Evolutionary conservation across 2,888 invertebrate genomes (phyloP).

Genomic region (Antitype chi): DNA sequence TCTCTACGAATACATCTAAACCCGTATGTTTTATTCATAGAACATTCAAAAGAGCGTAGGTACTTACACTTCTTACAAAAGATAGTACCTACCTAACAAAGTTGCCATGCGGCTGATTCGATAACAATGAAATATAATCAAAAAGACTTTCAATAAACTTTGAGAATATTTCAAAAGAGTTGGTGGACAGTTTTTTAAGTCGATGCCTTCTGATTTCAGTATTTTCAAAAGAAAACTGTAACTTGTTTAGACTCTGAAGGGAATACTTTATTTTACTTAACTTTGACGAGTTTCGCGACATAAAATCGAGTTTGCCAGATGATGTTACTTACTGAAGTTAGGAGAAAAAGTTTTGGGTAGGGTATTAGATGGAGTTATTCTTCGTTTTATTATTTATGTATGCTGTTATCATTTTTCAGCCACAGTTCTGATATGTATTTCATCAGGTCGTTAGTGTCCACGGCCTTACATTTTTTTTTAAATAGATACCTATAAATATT

Average conservation of each 20-base stretch:
- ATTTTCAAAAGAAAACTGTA: slow-evolving; percentile 44
- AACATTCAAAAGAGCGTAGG: slow-evolving; percentile 48
- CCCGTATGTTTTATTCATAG: slow-evolving; percentile 62
- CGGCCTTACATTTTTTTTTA: background rate
- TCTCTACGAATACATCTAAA: slow-evolving; percentile 40
- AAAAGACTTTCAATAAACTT: slow-evolving; percentile 60
- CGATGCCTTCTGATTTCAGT: slow-evolving; percentile 49
- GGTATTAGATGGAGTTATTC: slow-evolving; percentile 15
- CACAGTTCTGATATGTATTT: background rate
- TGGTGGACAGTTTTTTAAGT: slow-evolving; percentile 41
- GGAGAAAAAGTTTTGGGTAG: slow-evolving; percentile 21
- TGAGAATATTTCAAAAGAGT: slow-evolving; percentile 55
- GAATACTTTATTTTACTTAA: slow-evolving; percentile 44
- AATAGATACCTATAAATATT: background rate
- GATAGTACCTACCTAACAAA: slow-evolving; percentile 30
- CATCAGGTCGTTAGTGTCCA: background rate
- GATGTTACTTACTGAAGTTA: slow-evolving; percentile 39
- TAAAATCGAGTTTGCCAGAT: slow-evolving; percentile 50
- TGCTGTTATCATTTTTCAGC: background rate
- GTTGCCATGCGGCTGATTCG: slow-evolving; percentile 47
- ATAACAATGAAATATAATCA: slow-evolving; percentile 61
- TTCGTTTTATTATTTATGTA: slow-evolving; percentile 29
- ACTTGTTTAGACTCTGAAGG: slow-evolving; percentile 44
- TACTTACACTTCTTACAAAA: slow-evolving; percentile 34
- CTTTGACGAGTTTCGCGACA: slow-evolving; percentile 53